phyloP scores from a whole-genome alignment of 2,888 invertebrate species.

The Trisateles emortualis region DNA sequence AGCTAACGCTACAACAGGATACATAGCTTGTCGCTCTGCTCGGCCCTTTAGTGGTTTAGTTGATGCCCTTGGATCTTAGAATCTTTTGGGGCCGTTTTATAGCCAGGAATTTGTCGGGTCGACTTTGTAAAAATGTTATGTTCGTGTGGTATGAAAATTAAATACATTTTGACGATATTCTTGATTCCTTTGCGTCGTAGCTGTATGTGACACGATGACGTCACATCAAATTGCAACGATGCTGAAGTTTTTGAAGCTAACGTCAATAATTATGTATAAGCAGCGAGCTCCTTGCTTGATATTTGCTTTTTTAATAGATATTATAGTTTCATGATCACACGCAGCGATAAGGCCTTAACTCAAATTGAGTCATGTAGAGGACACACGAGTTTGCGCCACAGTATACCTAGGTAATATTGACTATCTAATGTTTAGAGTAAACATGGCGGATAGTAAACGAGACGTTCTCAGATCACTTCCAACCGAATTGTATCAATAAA shows the following conservation, averaged over 20 bases:
- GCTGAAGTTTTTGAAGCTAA: background rate
- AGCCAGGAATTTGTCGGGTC: conserved; percentile 40
- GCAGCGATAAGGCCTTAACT: conserved; percentile 56
- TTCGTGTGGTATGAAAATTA: conserved; percentile 6
- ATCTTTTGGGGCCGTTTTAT: conserved; percentile 46
- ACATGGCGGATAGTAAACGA: conserved; percentile 65
- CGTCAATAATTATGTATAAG: background rate
- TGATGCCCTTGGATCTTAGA: conserved; percentile 72
- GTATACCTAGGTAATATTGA: conserved; percentile 61
- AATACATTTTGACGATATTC: conserved; percentile 1
- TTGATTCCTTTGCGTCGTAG: background rate
- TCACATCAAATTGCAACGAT: conserved; percentile 5
- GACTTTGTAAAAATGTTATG: conserved; percentile 30
- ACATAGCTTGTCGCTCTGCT: conserved; percentile 56
- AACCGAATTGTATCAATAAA: conserved; percentile 29
- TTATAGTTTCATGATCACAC: conserved; percentile 45
- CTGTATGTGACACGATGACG: conserved; percentile 1
- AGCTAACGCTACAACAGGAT: conserved; percentile 76
- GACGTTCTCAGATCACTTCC: conserved; percentile 43
- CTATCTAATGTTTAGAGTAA: conserved; percentile 70
- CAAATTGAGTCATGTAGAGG: conserved; percentile 64
- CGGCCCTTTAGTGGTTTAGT: conserved; percentile 71
- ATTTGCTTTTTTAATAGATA: conserved; percentile 34
- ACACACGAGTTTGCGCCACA: conserved; percentile 57
- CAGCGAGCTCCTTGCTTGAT: conserved; percentile 21